Percentiles rank a stretch among this genome's conserved stretches.
phyloP scores from a whole-genome alignment of 2,113 vertebrate species.

The Numida meleagris region DNA sequence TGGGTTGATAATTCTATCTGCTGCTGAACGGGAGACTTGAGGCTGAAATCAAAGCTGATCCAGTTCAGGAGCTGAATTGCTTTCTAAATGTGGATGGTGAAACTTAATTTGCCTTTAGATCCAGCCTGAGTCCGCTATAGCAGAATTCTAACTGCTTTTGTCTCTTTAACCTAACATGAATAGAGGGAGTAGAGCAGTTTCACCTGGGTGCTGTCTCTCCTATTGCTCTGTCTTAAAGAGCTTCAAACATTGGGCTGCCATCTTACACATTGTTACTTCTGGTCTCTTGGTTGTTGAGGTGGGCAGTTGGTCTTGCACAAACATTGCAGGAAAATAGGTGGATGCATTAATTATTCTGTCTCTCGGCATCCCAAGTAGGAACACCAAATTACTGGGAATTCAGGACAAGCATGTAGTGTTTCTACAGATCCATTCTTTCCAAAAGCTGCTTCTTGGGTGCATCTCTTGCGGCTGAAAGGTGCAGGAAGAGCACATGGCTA shows the following conservation, averaged over 20 bases:
- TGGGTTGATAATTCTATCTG: slow-evolving; percentile 20
- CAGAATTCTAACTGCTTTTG: background rate
- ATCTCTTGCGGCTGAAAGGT: background rate
- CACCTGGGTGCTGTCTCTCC: background rate
- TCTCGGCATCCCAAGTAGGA: background rate
- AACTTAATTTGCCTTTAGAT: slow-evolving; percentile 53
- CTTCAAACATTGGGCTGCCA: background rate
- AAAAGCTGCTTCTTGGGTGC: background rate
- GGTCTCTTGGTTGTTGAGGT: background rate
- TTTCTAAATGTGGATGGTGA: background rate
- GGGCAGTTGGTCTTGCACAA: background rate
- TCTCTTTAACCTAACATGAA: background rate
- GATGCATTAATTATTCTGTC: background rate
- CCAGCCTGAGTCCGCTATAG: background rate
- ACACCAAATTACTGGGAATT: background rate
- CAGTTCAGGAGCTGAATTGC: slow-evolving; percentile 31
- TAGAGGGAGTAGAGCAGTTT: background rate
- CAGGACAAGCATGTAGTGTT: accelerated
- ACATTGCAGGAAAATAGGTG: background rate
- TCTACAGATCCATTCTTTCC: background rate
- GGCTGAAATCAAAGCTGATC: background rate
- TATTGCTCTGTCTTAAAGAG: background rate
- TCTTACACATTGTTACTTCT: background rate
- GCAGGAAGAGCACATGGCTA: background rate
- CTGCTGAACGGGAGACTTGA: background rate